A percentile compares a stretch with the other conserved stretches of the same genome.
phyloP scores from a whole-genome alignment of 1,140 invertebrate genomes.

The Leptonema lineaticorne region DNA sequence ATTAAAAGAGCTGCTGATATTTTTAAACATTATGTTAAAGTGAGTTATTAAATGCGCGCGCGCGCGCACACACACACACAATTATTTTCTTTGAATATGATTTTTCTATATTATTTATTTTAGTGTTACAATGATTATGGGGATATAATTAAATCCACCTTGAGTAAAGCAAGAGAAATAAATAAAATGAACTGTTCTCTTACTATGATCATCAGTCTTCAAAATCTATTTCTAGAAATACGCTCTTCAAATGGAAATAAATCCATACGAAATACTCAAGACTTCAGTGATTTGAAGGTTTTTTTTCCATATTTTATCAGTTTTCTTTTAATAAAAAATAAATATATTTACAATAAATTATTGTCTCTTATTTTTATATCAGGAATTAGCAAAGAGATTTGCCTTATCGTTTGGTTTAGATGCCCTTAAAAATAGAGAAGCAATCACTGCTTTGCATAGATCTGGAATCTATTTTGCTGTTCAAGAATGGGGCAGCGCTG shows the following conservation, averaged over 20 bases:
- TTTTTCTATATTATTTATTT: constrained; percentile 45
- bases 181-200: constrained; percentile 96
- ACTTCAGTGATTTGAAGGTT: constrained; percentile 84
- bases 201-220: constrained; percentile 91
- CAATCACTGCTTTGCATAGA: constrained; percentile 92
- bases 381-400: constrained; percentile 94
- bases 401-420: constrained; percentile 96
- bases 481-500: constrained; percentile 58
- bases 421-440: constrained; percentile 95
- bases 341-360: neutral
- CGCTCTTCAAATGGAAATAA: constrained; percentile 47
- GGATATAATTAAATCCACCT: constrained; percentile 98
- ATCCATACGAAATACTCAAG: constrained; percentile 57
- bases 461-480: constrained; percentile 92
- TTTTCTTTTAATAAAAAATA: constrained; percentile 6
- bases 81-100: neutral
- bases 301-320: constrained; percentile 12
- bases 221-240: constrained; percentile 78
- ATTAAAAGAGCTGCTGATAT: constrained; percentile 91
- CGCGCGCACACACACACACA: too few species aligned
- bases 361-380: neutral
- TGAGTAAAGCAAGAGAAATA: constrained; percentile 95
- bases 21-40: constrained; percentile 97
- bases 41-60: constrained; percentile 50
- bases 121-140: constrained; percentile 98